A percentile compares a stretch with the other conserved stretches of the same genome.
phyloP scores from a whole-genome alignment of 2,797 vertebrate genomes.

The Uromys caudimaculatus region DNA sequence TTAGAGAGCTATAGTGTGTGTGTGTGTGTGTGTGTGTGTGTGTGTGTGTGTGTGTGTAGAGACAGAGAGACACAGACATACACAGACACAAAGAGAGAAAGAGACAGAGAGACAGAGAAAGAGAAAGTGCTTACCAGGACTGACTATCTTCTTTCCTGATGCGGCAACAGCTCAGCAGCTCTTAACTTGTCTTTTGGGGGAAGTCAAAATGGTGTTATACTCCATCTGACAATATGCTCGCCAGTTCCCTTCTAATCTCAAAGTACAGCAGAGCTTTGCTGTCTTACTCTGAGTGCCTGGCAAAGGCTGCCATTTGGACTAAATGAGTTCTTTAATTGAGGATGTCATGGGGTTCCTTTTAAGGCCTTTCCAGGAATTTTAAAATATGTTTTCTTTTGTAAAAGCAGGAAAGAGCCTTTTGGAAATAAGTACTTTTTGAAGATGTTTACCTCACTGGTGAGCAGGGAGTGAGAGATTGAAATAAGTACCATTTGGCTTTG shows the following conservation, averaged over 20 bases:
- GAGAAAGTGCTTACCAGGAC: not conserved
- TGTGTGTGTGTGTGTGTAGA: not conserved
- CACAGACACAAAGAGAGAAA: no score
- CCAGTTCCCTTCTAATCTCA: constrained; percentile 55
- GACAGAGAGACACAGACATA: not conserved
- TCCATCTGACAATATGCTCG: constrained; percentile 35
- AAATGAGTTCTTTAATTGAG: constrained; percentile 44
- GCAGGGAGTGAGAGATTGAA: constrained; percentile 50
- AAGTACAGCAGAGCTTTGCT: constrained; percentile 2
- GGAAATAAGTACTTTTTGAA: constrained; percentile 72
- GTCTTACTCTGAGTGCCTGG: not conserved
- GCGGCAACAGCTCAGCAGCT: not conserved
- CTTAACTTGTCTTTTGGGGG: constrained; percentile 52
- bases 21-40: not conserved
- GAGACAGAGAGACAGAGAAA: not conserved
- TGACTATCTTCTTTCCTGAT: constrained; percentile 27
- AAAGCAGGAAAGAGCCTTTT: constrained; percentile 63
- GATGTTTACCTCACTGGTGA: constrained; percentile 58
- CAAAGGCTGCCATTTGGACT: not conserved
- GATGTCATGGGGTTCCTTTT: constrained; percentile 55
- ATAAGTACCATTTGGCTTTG: constrained; percentile 43
- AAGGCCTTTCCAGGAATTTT: constrained; percentile 62
- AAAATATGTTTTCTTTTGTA: constrained; percentile 72
- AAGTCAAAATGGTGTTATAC: not conserved
- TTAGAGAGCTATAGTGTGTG: not conserved